Evolutionary conservation across 2,888 invertebrate species (phyloP).

Genomic region (Lomographa bimaculata): DNA sequence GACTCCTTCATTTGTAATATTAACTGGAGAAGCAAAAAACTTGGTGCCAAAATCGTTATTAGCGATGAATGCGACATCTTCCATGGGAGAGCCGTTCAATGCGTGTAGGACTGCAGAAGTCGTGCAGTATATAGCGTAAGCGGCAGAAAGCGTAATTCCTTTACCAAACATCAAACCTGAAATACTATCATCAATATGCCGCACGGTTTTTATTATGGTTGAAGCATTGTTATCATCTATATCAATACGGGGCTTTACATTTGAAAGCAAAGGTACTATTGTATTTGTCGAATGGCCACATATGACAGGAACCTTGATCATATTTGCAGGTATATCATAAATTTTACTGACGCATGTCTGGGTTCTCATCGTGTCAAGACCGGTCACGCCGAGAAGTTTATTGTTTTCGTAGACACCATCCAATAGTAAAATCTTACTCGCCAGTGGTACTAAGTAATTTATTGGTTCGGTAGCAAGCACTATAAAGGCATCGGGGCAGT

Average conservation of each 20-base stretch:
- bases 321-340: slow-evolving; percentile 9
- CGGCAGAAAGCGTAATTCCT: slow-evolving; percentile 15
- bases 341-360: slow-evolving; percentile 19
- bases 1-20: slow-evolving; percentile 16
- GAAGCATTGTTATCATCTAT: slow-evolving; percentile 8
- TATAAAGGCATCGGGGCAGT: slow-evolving; percentile 23
- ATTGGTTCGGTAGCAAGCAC: slow-evolving; percentile 24
- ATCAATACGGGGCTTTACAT: slow-evolving; percentile 13
- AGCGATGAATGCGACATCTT: slow-evolving; percentile 26
- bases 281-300: slow-evolving; percentile 27
- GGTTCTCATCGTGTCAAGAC: slow-evolving; percentile 20
- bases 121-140: slow-evolving; percentile 27
- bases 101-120: slow-evolving; percentile 31
- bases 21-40: slow-evolving; percentile 21
- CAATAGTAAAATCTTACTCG: slow-evolving; percentile 17
- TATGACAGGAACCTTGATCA: slow-evolving; percentile 21
- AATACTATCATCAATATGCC: slow-evolving; percentile 11
- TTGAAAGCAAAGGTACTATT: slow-evolving; percentile 23
- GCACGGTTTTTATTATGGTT: slow-evolving; percentile 10
- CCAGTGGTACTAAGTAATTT: slow-evolving; percentile 24
- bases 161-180: too few species aligned
- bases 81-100: slow-evolving; percentile 23
- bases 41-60: slow-evolving; percentile 22
- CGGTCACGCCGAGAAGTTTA: slow-evolving; percentile 22
- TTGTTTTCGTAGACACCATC: slow-evolving; percentile 11